Conservation (phyloP, 2,888 invertebrate species). For the Caradrina kadenii region DNA sequence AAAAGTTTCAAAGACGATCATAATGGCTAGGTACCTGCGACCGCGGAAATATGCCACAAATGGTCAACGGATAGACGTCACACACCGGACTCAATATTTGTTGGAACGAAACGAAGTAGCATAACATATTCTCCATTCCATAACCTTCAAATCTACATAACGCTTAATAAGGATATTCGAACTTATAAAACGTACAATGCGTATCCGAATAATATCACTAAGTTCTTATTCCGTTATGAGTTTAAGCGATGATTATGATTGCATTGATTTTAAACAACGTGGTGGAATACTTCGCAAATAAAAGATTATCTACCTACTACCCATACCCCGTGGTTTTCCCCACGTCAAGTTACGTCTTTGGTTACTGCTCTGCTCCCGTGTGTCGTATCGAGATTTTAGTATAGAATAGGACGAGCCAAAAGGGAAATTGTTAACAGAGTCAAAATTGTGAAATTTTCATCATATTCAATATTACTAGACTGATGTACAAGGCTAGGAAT, state of each 20-base stretch:
- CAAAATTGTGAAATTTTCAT: too few species aligned
- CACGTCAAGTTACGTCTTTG: too few species aligned
- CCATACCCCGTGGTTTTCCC: too few species aligned
- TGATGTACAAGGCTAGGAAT: too few species aligned
- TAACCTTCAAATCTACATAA: neutral
- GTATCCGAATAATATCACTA: neutral
- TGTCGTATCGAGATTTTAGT: too few species aligned
- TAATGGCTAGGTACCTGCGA: constrained; percentile 12
- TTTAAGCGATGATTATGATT: too few species aligned
- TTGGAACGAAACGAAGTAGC: neutral
- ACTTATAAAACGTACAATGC: neutral
- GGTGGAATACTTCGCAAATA: neutral
- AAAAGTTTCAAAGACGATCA: constrained; percentile 9
- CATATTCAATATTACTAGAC: too few species aligned
- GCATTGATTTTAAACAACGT: neutral
- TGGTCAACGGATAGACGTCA: constrained; percentile 30
- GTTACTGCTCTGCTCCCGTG: too few species aligned
- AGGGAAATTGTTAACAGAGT: too few species aligned
- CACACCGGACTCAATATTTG: constrained; percentile 16
- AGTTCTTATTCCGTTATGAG: too few species aligned
- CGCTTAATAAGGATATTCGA: neutral
- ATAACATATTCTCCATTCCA: neutral
- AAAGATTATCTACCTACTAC: too few species aligned
- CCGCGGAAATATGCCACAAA: constrained; percentile 6
- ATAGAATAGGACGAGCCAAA: too few species aligned